Percentiles rank a stretch among this genome's conserved stretches.
Evolutionary conservation across 2,888 invertebrate genomes (phyloP).

Genomic region (Dysmachus trigonus): DNA sequence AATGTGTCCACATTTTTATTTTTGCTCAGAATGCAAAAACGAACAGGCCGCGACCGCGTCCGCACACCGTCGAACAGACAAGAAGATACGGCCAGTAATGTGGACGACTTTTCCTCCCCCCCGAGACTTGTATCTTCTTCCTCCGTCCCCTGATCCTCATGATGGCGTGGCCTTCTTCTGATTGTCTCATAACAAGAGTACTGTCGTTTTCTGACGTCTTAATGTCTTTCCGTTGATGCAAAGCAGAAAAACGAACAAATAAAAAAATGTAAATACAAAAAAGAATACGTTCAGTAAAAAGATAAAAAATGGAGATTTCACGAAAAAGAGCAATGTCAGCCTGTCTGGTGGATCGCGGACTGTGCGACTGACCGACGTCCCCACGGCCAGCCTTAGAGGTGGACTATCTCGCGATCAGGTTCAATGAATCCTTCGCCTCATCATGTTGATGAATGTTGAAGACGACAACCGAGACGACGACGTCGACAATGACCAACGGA

Average conservation of each 20-base stretch:
- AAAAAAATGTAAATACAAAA: neutral
- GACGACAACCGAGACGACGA: neutral
- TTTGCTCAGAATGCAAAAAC: neutral
- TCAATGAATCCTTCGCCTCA: slow-evolving; percentile 19
- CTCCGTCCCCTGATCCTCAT: neutral
- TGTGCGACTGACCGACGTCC: neutral
- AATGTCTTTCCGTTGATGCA: slow-evolving; percentile 30
- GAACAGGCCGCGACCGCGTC: neutral
- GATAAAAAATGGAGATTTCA: neutral
- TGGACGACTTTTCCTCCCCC: neutral
- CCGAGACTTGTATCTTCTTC: neutral
- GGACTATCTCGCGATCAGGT: slow-evolving; percentile 12
- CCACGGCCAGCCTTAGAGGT: neutral
- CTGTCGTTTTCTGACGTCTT: slow-evolving; percentile 34
- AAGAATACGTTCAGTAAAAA: neutral
- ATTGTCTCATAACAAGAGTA: slow-evolving; percentile 17
- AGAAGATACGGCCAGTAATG: neutral
- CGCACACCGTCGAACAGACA: neutral
- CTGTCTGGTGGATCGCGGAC: neutral
- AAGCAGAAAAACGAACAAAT: neutral
- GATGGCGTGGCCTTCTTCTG: neutral
- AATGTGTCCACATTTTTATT: neutral
- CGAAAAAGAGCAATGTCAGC: neutral
- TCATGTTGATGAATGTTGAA: slow-evolving; percentile 11
- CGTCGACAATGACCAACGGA: neutral